Evolutionary conservation across 2,797 vertebrate genomes (phyloP).

Genomic region (Gambelia wislizenii): DNA sequence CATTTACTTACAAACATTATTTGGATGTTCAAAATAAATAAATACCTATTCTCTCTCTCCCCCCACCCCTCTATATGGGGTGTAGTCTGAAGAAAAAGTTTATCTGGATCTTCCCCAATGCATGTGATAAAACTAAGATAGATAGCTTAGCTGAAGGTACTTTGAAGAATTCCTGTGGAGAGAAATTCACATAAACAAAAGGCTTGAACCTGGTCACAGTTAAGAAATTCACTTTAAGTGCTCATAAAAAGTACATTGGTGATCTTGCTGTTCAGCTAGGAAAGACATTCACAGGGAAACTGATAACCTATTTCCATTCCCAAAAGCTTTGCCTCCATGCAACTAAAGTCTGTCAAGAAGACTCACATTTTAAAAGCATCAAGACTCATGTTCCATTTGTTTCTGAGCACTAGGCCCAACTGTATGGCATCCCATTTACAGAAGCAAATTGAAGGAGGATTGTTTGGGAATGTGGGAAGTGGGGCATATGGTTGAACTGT

Average conservation of each 20-base stretch:
- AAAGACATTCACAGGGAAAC: neutral
- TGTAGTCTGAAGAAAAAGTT: neutral
- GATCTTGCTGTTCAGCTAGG: neutral
- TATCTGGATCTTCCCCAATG: neutral
- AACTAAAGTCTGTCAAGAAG: neutral
- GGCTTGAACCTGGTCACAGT: neutral
- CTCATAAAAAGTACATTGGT: neutral
- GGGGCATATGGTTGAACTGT: neutral
- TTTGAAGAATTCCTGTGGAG: neutral
- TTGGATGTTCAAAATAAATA: neutral
- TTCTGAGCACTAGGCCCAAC: neutral
- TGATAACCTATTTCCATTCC: neutral
- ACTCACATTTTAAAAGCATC: neutral
- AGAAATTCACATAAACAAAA: neutral
- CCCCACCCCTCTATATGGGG: too few relatives aligned
- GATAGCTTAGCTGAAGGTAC: neutral
- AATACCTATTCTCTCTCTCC: too few relatives aligned
- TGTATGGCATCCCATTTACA: neutral
- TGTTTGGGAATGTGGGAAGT: neutral
- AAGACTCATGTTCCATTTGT: neutral
- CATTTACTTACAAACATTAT: neutral
- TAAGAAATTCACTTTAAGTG: conserved; percentile 8
- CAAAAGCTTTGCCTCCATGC: neutral
- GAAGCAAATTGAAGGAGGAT: neutral
- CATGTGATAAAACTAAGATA: neutral